These are phyloP conservation scores for Australoheros scitulus DNA, from an alignment of 2,113 vertebrate species.

Conservation along the genomic window DNA sequence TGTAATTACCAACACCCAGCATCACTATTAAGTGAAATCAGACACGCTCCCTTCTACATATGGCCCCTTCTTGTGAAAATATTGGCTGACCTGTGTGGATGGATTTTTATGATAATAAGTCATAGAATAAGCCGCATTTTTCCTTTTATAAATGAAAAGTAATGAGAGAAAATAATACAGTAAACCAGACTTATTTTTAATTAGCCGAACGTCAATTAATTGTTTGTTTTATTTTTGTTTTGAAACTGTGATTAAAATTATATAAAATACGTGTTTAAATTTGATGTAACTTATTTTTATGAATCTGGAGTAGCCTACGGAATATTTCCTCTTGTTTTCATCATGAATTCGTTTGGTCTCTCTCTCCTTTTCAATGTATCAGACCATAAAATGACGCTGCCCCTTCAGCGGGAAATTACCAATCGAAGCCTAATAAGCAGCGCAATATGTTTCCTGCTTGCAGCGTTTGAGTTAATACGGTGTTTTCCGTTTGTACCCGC, in stretches of 20 bases:
- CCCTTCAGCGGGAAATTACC: constrained; percentile 14
- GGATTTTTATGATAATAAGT: constrained; percentile 30
- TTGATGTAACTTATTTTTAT: neutral
- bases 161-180: neutral
- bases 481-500: constrained; percentile 79
- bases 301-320: neutral
- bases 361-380: neutral
- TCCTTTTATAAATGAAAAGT: neutral
- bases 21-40: constrained; percentile 81
- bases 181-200: neutral
- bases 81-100: constrained; percentile 15
- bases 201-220: neutral
- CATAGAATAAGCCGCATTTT: neutral
- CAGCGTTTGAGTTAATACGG: constrained; percentile 54
- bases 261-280: neutral
- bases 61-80: constrained; percentile 64
- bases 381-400: neutral
- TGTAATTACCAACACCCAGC: constrained; percentile 83
- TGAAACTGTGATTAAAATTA: neutral
- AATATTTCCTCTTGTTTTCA: neutral
- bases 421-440: constrained; percentile 26
- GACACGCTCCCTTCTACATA: constrained; percentile 81
- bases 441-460: constrained; percentile 51
- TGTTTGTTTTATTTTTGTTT: neutral
- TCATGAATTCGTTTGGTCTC: neutral